phyloP scores from a whole-genome alignment of 2,797 vertebrate species.

The Lemur catta region DNA sequence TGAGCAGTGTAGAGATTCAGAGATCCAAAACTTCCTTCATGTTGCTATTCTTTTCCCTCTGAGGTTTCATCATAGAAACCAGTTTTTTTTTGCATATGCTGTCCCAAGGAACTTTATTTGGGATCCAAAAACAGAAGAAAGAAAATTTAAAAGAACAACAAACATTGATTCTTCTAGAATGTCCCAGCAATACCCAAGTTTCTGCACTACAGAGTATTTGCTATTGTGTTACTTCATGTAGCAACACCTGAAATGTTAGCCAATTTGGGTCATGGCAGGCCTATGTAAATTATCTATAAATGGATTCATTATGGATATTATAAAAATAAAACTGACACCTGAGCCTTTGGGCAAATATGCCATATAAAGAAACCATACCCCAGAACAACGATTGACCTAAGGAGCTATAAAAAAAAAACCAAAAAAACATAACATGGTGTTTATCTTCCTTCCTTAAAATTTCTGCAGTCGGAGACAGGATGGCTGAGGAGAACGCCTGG shows the following conservation, averaged over 20 bases:
- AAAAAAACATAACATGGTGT: background rate
- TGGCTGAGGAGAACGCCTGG: background rate
- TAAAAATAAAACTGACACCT: slow-evolving; percentile 57
- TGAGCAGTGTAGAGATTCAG: background rate
- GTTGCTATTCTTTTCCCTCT: background rate
- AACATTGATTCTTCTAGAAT: background rate
- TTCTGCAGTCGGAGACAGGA: background rate
- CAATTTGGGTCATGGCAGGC: slow-evolving; percentile 25
- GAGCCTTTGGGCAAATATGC: slow-evolving; percentile 57
- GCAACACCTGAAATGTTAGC: background rate
- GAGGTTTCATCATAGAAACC: background rate
- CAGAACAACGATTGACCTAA: slow-evolving; percentile 35
- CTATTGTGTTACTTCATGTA: background rate
- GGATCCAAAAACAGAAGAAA: background rate
- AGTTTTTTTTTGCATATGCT: background rate
- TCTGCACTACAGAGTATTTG: background rate
- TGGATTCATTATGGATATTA: slow-evolving; percentile 61
- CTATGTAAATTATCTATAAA: slow-evolving; percentile 65
- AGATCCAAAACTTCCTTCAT: background rate
- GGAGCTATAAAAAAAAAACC: background rate
- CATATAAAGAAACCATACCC: slow-evolving; percentile 47
- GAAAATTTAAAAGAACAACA: background rate
- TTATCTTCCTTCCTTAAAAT: slow-evolving; percentile 36
- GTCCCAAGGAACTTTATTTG: background rate
- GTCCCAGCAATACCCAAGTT: background rate